Conservation (phyloP, 2,888 invertebrate species). For the Orthosia gracilis region DNA sequence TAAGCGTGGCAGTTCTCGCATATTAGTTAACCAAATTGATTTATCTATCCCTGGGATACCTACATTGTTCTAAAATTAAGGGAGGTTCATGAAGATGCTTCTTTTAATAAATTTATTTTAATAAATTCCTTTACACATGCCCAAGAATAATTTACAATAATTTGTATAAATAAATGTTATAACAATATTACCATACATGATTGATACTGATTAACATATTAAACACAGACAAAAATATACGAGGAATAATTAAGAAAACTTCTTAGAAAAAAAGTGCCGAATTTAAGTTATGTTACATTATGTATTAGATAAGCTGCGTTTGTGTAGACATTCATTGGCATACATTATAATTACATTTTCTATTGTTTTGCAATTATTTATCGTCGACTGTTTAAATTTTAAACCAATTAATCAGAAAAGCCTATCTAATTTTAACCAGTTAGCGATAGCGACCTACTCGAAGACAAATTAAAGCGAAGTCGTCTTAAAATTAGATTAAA, state of each 20-base stretch:
- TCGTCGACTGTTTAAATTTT: background rate
- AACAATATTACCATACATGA: constrained; percentile 12
- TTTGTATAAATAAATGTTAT: constrained; percentile 2
- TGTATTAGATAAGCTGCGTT: background rate
- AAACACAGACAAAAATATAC: background rate
- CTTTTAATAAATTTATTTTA: background rate
- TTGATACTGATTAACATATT: constrained; percentile 25
- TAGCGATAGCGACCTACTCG: no score
- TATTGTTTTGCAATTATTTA: constrained; percentile 2
- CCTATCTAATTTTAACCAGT: background rate
- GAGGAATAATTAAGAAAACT: constrained; percentile 17
- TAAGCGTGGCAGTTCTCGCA: constrained; percentile 5
- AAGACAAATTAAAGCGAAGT: background rate
- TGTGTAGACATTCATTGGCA: constrained; percentile 29
- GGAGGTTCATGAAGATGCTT: background rate
- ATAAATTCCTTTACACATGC: constrained; percentile 10
- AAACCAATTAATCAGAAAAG: constrained; percentile 1
- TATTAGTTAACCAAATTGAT: constrained; percentile 36
- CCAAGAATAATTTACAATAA: background rate
- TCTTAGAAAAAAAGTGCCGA: background rate
- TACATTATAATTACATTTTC: background rate
- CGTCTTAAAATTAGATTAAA: background rate
- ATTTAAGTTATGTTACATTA: constrained; percentile 10
- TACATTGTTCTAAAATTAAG: constrained; percentile 8
- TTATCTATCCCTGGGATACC: constrained; percentile 36